Conservation (phyloP, 1,140 invertebrate genomes). For the Phenacoccus solenopsis region DNA sequence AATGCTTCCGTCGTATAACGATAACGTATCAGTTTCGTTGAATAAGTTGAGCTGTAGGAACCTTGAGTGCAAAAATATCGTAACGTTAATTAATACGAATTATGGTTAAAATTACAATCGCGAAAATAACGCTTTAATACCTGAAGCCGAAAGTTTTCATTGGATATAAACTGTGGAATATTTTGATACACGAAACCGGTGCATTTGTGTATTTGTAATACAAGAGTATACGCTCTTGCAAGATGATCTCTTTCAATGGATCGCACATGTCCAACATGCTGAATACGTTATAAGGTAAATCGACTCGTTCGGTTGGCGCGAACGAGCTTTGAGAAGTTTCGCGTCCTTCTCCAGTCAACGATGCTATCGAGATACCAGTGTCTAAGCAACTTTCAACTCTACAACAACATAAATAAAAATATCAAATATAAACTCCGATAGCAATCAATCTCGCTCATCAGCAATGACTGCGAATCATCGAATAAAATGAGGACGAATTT, state of each 20-base stretch:
- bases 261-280: conserved; percentile 94
- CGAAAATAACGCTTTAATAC: conserved; percentile 30
- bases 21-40: conserved; percentile 80
- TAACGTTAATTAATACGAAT: not conserved
- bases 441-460: no score
- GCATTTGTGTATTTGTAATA: conserved; percentile 97
- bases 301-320: conserved; percentile 63
- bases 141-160: conserved; percentile 78
- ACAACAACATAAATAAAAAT: conserved; percentile 23
- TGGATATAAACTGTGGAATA: conserved; percentile 72
- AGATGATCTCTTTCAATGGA: conserved; percentile 74
- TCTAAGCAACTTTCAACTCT: conserved; percentile 74
- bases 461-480: no score
- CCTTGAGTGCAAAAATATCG: conserved; percentile 32
- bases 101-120: not conserved
- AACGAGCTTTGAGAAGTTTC: conserved; percentile 78
- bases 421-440: not conserved
- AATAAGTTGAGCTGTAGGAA: conserved; percentile 88
- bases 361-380: conserved; percentile 74
- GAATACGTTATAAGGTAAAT: conserved; percentile 88
- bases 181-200: conserved; percentile 94
- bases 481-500: no score
- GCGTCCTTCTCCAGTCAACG: conserved; percentile 82
- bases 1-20: conserved; percentile 82
- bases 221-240: conserved; percentile 80